A percentile compares a stretch with the other conserved stretches of the same genome.
phyloP scores from a whole-genome alignment of 92 coral and sea anemone species.

The Epizoanthus stellaris region DNA sequence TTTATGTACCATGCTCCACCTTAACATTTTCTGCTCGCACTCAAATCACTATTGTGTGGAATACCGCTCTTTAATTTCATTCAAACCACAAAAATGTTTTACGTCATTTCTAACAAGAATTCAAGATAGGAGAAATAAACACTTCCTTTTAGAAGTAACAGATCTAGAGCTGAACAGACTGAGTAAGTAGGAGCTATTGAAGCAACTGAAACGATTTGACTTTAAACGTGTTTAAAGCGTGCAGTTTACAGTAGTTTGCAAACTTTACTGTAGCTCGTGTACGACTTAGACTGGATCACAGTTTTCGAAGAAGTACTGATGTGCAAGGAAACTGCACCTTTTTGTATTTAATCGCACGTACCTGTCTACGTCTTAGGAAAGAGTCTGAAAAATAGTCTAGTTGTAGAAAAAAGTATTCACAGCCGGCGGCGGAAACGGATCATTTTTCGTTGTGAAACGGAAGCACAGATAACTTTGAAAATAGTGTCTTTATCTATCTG shows the following conservation, averaged over 20 bases:
- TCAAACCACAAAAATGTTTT: neutral
- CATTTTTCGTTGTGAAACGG: slow-evolving; percentile 30
- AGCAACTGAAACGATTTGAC: too few species aligned
- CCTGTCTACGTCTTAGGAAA: neutral
- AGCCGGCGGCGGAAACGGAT: slow-evolving; percentile 17
- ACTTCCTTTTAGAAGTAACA: slow-evolving; percentile 4
- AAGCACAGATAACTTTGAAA: slow-evolving; percentile 11
- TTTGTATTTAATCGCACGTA: slow-evolving; percentile 1
- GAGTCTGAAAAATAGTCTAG: slow-evolving; percentile 4
- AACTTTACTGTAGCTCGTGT: neutral
- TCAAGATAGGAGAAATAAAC: neutral
- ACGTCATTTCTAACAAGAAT: neutral
- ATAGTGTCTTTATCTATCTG: slow-evolving; percentile 32
- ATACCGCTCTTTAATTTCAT: too few species aligned
- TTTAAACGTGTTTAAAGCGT: too few species aligned
- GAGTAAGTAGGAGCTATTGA: too few species aligned
- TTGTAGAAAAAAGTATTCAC: neutral
- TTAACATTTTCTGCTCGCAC: neutral
- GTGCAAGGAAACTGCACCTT: slow-evolving; percentile 10
- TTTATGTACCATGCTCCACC: slow-evolving; percentile 8
- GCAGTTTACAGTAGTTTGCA: too few species aligned
- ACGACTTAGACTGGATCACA: neutral
- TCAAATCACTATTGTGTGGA: neutral
- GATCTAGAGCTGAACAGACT: too few species aligned
- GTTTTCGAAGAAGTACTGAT: neutral